Percentiles rank a stretch among this genome's conserved stretches.
phyloP scores from a whole-genome alignment of 1,140 invertebrate species.

The Bactericera cockerelli region DNA sequence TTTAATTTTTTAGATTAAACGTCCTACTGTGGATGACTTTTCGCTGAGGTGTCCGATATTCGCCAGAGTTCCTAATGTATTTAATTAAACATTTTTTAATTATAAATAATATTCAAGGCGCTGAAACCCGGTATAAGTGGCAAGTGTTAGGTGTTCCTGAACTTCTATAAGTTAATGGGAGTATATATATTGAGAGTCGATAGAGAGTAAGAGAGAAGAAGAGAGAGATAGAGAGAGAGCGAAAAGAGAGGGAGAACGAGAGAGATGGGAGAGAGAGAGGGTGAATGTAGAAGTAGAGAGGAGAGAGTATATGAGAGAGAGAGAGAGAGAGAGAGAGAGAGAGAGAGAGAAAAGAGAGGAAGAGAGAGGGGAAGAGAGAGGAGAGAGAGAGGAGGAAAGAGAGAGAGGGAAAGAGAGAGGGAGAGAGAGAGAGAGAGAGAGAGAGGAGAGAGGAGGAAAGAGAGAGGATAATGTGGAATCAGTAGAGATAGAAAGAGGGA shows the following conservation, averaged over 20 bases:
- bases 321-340: conserved; percentile 7
- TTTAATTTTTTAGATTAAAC: too few species aligned
- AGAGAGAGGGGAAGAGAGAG: background rate
- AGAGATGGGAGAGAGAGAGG: conserved; percentile 12
- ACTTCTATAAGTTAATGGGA: too few species aligned
- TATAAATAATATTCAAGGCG: too few species aligned
- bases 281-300: too few species aligned
- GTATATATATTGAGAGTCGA: too few species aligned
- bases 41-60: too few species aligned
- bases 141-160: too few species aligned
- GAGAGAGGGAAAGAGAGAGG: background rate
- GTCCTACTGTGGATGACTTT: too few species aligned
- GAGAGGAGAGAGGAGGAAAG: background rate
- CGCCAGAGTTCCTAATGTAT: too few species aligned
- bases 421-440: conserved; percentile 8
- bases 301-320: conserved; percentile 11
- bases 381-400: conserved; percentile 3
- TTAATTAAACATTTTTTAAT: too few species aligned
- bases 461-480: conserved; percentile 4
- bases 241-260: too few species aligned
- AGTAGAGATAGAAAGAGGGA: background rate
- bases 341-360: background rate
- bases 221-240: conserved; percentile 14
- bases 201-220: conserved; percentile 4
- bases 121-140: too few species aligned